These are phyloP conservation scores for Hippoglossus stenolepis DNA, from an alignment of 2,113 vertebrate genomes.

Conservation along the genomic window DNA sequence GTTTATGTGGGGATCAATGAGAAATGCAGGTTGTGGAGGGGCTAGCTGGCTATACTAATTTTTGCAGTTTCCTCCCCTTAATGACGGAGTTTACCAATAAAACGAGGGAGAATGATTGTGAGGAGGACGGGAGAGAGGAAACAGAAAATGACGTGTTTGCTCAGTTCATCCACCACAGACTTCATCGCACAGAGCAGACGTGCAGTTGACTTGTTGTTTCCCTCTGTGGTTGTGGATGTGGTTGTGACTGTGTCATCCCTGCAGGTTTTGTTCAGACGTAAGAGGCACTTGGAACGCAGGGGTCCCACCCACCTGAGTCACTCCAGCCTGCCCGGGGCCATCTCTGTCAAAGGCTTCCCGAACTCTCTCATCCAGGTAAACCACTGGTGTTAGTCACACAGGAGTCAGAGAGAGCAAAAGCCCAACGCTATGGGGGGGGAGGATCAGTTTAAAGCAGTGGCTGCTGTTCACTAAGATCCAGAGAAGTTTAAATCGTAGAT, in stretches of 20 bases:
- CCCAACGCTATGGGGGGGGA: slow-evolving; percentile 9
- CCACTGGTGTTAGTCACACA: slow-evolving; percentile 47
- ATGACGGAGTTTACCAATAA: slow-evolving; percentile 5
- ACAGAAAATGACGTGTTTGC: not conserved
- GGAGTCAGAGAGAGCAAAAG: slow-evolving; percentile 40
- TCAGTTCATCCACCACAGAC: slow-evolving; percentile 6
- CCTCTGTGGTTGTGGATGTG: slow-evolving; percentile 55
- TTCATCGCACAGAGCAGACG: slow-evolving; percentile 7
- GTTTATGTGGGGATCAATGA: slow-evolving; percentile 50
- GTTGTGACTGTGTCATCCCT: slow-evolving; percentile 56
- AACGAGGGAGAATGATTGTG: not conserved
- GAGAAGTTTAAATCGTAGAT: too few relatives aligned
- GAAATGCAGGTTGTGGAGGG: slow-evolving; percentile 30
- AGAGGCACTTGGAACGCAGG: slow-evolving; percentile 70
- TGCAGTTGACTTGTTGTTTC: slow-evolving; percentile 33
- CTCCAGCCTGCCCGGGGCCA: slow-evolving; percentile 68
- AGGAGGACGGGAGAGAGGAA: not conserved
- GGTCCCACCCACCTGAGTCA: slow-evolving; percentile 71
- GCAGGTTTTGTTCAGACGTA: slow-evolving; percentile 68
- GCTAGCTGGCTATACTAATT: slow-evolving; percentile 24
- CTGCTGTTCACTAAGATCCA: too few relatives aligned
- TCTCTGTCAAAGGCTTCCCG: slow-evolving; percentile 79
- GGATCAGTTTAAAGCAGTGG: too few relatives aligned
- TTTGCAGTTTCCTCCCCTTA: slow-evolving; percentile 8
- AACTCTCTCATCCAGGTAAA: slow-evolving; percentile 81